These are phyloP conservation scores for Gephyroberyx darwinii DNA, from an alignment of 2,797 vertebrate genomes.

Conservation along the genomic window DNA sequence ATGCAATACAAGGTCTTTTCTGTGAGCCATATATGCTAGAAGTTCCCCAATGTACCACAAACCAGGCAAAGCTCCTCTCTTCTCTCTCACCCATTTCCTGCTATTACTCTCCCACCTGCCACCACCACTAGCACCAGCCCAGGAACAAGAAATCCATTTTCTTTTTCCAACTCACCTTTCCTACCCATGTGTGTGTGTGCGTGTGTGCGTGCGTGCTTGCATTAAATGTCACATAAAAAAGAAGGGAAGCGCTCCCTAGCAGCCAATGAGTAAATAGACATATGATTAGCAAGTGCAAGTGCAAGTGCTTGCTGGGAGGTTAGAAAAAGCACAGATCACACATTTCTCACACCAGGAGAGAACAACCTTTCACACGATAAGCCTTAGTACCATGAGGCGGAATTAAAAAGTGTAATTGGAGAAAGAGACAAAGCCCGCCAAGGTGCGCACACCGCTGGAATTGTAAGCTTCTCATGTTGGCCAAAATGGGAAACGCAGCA, in stretches of 20 bases:
- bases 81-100: slow-evolving; percentile 39
- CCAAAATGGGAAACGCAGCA: slow-evolving; percentile 23
- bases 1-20: slow-evolving; percentile 18
- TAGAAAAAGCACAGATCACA: slow-evolving; percentile 54
- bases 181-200: slow-evolving; percentile 11
- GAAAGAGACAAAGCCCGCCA: slow-evolving; percentile 16
- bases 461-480: slow-evolving; percentile 29
- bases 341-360: slow-evolving; percentile 50
- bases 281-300: slow-evolving; percentile 56
- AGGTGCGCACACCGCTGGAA: slow-evolving; percentile 25
- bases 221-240: slow-evolving; percentile 46
- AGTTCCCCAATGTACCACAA: slow-evolving; percentile 34
- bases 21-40: slow-evolving; percentile 32
- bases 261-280: slow-evolving; percentile 60
- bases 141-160: slow-evolving; percentile 39
- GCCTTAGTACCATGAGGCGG: slow-evolving; percentile 22
- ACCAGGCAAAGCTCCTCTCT: slow-evolving; percentile 10
- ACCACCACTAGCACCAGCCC: slow-evolving; percentile 11
- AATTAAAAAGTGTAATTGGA: slow-evolving; percentile 57
- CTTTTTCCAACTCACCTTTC: slow-evolving; percentile 39
- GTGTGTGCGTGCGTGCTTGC: background rate
- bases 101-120: slow-evolving; percentile 52
- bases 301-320: slow-evolving; percentile 46
- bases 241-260: slow-evolving; percentile 42
- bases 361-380: slow-evolving; percentile 55